These are phyloP conservation scores for Pogoniulus pusillus DNA, from an alignment of 2,797 vertebrate species.

Conservation along the genomic window DNA sequence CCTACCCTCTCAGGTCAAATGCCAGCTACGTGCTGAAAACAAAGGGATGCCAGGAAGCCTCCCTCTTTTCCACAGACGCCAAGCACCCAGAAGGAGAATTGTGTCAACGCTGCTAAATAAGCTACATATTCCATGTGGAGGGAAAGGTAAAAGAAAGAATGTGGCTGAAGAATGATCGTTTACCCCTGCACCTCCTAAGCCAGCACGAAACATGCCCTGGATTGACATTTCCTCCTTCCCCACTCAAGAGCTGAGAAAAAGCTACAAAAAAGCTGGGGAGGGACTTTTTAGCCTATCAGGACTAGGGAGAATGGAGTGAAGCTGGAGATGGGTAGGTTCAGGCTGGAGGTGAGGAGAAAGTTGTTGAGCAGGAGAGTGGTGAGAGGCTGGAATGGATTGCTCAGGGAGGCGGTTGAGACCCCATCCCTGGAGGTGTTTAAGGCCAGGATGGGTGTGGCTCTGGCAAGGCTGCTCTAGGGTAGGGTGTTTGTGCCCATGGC, in stretches of 20 bases:
- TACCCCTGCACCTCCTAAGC: conserved; percentile 21
- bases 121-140: neutral
- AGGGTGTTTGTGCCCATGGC: too few relatives aligned
- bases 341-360: too few relatives aligned
- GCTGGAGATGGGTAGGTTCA: too few relatives aligned
- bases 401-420: too few relatives aligned
- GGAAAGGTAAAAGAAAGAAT: conserved; percentile 29
- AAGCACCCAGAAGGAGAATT: neutral
- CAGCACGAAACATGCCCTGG: neutral
- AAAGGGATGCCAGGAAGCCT: conserved; percentile 48
- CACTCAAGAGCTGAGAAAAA: neutral
- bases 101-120: conserved; percentile 34
- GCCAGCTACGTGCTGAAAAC: conserved; percentile 53
- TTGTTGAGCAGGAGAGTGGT: too few relatives aligned
- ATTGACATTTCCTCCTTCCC: neutral
- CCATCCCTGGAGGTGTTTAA: too few relatives aligned
- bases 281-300: too few relatives aligned
- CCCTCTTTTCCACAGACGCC: neutral
- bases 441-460: too few relatives aligned
- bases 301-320: too few relatives aligned
- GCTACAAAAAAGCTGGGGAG: too few relatives aligned
- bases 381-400: too few relatives aligned
- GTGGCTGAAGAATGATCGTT: conserved; percentile 6
- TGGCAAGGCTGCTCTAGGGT: too few relatives aligned
- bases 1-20: conserved; percentile 60